phyloP scores from a whole-genome alignment of 2,888 invertebrate species.

The Sphecodes monilicornis region DNA sequence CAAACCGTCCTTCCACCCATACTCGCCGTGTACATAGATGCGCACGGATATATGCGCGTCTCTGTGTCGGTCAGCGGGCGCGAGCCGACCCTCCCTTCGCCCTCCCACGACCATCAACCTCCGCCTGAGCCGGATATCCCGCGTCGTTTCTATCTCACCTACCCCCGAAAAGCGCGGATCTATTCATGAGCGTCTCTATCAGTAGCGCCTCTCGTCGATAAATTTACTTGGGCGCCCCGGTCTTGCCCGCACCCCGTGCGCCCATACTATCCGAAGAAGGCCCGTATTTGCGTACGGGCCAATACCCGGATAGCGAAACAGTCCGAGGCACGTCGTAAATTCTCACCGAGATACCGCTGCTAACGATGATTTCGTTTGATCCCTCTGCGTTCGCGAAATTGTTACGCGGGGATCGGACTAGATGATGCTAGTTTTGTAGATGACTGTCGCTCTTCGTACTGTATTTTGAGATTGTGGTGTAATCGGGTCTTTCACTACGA shows the following conservation, averaged over 20 bases:
- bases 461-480: too few relatives aligned
- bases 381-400: conserved; percentile 59
- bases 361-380: conserved; percentile 75
- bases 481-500: too few relatives aligned
- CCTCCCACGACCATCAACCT: conserved; percentile 47
- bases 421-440: neutral
- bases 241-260: conserved; percentile 49
- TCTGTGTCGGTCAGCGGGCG: conserved; percentile 45
- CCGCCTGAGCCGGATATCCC: conserved; percentile 65
- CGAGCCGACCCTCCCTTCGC: conserved; percentile 39
- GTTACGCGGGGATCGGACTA: neutral
- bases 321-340: conserved; percentile 55
- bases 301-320: conserved; percentile 42
- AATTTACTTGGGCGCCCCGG: conserved; percentile 73
- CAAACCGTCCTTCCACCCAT: conserved; percentile 73
- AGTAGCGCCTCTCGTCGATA: conserved; percentile 77
- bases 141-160: conserved; percentile 68
- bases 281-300: conserved; percentile 60
- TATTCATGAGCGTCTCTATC: conserved; percentile 83
- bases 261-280: conserved; percentile 28
- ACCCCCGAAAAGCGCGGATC: conserved; percentile 80
- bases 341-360: conserved; percentile 23
- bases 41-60: neutral
- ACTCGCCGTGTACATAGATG: conserved; percentile 23
- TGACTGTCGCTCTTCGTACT: neutral